Base-by-base conservation (phyloP, 1,140 invertebrate genomes). In the Brachionus calyciflorus region DNA sequence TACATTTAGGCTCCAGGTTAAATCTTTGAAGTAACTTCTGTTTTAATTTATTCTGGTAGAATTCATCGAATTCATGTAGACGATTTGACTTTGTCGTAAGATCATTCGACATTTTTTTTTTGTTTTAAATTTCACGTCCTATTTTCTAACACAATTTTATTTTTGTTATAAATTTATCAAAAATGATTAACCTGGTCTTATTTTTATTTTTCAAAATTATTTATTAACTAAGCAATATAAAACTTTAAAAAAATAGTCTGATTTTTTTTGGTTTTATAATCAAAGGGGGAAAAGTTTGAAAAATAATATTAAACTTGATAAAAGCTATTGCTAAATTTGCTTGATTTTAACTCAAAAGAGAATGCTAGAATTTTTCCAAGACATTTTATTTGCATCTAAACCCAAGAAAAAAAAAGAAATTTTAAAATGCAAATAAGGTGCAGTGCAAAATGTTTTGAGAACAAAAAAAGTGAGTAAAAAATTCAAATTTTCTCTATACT, bases 301-400 rank as follows among this genome's bases (percentile, higher is more conserved):
- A n/a, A n/a, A n/a, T n/a, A n/a, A n/a, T n/a, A n/a, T n/a, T n/a
- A n/a, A n/a, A n/a, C n/a, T n/a, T n/a, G n/a, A n/a, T n/a, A n/a
- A n/a, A n/a, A n/a, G n/a, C n/a, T n/a, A n/a, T 41, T 60, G 55
- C 55, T 60, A 60, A 60, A 60, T 60, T 60, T 60, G 28, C 55
- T 60, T 60, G 33, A 60, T 37, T 12, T 60, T 60, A 33, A 37
- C 33, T 37, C 9, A 37, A 37, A 37, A 5, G n/a, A n/a, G n/a
- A n/a, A n/a, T n/a, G n/a, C n/a, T n/a, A n/a, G n/a, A 5, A 5
- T 37, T 37, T 37, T 37, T 9, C 9, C 3, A 37, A 37, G 33
- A 37, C 33, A 37, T 5, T 9, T 37, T 9, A 30, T 60, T 6
- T 33, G 55, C 55, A 60, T 55, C 28, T 3, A 55, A 28, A 55